Percentiles rank a stretch among this genome's conserved stretches.
Conservation (phyloP, 1,140 invertebrate genomes). For the Yoshiicerus persimilis region DNA sequence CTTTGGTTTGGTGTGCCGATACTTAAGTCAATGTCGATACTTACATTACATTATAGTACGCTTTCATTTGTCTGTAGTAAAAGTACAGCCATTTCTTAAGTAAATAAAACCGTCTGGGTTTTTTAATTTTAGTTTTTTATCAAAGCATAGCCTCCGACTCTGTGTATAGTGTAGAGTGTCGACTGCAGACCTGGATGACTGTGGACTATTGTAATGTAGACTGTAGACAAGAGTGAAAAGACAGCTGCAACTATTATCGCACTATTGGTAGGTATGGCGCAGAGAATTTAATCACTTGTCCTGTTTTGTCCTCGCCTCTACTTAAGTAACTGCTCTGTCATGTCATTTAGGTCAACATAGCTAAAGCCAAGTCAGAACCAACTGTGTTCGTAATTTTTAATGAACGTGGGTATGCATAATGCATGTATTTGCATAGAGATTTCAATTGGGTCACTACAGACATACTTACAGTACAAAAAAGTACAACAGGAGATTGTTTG, state of each 20-base stretch:
- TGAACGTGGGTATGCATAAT: background rate
- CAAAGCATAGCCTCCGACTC: background rate
- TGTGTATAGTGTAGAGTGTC: too few relatives aligned
- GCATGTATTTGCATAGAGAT: background rate
- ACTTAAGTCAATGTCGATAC: background rate
- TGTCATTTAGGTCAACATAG: background rate
- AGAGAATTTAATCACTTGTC: background rate
- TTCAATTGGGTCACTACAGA: background rate
- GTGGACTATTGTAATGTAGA: too few relatives aligned
- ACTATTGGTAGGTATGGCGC: background rate
- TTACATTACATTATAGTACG: background rate
- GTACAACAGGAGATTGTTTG: background rate
- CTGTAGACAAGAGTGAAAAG: background rate
- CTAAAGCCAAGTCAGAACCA: background rate
- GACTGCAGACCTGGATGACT: too few relatives aligned
- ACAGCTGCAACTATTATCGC: background rate
- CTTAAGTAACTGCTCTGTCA: background rate
- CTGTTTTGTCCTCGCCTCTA: too few relatives aligned
- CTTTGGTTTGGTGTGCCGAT: background rate
- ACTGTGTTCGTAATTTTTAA: background rate
- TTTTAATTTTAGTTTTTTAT: background rate
- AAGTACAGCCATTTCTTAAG: background rate
- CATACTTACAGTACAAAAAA: background rate
- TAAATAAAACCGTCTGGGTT: background rate
- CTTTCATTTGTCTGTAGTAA: background rate